phyloP scores from a whole-genome alignment of 2,888 invertebrate genomes.

The Catocala nupta region DNA sequence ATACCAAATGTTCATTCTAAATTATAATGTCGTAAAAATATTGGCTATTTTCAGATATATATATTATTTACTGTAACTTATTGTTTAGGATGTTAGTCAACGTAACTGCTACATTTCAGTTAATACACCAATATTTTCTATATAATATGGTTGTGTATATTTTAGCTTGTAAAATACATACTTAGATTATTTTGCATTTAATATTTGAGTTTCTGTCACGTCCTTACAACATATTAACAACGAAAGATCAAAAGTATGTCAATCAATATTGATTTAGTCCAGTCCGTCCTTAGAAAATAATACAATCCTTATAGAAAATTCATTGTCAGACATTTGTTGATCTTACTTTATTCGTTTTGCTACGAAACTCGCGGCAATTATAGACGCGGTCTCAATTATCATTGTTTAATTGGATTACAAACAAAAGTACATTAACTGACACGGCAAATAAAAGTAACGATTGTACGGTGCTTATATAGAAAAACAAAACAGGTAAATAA shows the following conservation, averaged over 20 bases:
- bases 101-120: conserved; percentile 43
- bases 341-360: conserved; percentile 4
- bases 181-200: conserved; percentile 72
- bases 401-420: not conserved
- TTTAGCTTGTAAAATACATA: conserved; percentile 65
- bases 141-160: conserved; percentile 70
- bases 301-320: conserved; percentile 35
- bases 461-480: too few relatives aligned
- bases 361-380: not conserved
- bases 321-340: conserved; percentile 12
- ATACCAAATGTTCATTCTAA: conserved; percentile 71
- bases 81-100: conserved; percentile 52
- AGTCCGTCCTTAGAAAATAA: conserved; percentile 79
- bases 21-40: conserved; percentile 60
- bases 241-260: conserved; percentile 54
- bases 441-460: too few relatives aligned
- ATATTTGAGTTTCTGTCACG: conserved; percentile 50
- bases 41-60: conserved; percentile 70
- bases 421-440: too few relatives aligned
- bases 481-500: too few relatives aligned
- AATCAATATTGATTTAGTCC: conserved; percentile 65
- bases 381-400: not conserved
- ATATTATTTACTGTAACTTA: conserved; percentile 62
- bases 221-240: conserved; percentile 51
- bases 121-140: conserved; percentile 59